phyloP scores from a whole-genome alignment of 2,797 vertebrate genomes.

The Gobio occitaniae region DNA sequence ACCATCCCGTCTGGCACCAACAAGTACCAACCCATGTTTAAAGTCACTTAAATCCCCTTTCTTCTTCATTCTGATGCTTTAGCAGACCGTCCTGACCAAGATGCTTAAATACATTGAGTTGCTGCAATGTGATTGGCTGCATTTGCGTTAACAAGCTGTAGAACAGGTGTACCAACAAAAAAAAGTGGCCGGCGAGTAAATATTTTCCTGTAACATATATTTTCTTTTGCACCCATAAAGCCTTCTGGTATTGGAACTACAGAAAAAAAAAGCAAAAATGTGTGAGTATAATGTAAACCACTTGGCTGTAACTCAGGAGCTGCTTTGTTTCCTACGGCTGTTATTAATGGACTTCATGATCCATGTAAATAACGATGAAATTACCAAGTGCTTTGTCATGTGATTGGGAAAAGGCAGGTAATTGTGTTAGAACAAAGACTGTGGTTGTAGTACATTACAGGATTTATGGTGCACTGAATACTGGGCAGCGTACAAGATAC shows the following conservation, averaged over 20 bases:
- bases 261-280: neutral
- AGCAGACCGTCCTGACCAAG: neutral
- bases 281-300: slow-evolving; percentile 1
- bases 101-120: neutral
- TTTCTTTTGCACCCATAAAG: neutral
- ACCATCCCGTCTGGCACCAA: neutral
- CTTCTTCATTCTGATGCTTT: neutral
- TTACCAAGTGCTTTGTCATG: slow-evolving; percentile 22
- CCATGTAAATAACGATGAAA: slow-evolving; percentile 20
- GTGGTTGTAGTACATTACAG: slow-evolving; percentile 1
- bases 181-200: neutral
- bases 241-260: neutral
- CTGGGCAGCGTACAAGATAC: neutral
- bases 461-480: slow-evolving; percentile 3
- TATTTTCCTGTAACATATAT: neutral
- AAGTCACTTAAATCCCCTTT: neutral
- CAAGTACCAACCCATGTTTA: neutral
- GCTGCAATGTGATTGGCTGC: neutral
- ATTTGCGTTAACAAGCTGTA: neutral
- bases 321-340: neutral
- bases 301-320: slow-evolving; percentile 11
- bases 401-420: slow-evolving; percentile 20
- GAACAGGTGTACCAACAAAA: neutral
- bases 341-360: neutral
- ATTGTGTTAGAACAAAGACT: slow-evolving; percentile 28